Conservation (phyloP, 2,888 invertebrate genomes). For the Plebejus anna region DNA sequence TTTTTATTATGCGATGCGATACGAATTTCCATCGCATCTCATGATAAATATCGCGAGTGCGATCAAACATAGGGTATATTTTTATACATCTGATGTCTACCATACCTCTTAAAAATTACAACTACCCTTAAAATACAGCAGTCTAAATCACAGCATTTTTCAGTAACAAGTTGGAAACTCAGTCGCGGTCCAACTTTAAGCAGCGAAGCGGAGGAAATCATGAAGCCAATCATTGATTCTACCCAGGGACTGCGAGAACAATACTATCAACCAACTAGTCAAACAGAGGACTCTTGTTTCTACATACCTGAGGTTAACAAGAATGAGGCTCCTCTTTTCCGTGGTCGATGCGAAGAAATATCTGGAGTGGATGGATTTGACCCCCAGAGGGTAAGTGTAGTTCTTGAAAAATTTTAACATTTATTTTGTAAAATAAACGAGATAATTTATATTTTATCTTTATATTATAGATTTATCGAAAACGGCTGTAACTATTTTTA, state of each 20-base stretch:
- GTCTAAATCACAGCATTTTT: not conserved
- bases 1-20: no score
- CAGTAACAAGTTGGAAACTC: slow-evolving; percentile 68
- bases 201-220: slow-evolving; percentile 41
- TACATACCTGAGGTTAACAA: slow-evolving; percentile 54
- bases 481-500: no score
- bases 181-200: slow-evolving; percentile 50
- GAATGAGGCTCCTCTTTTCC: slow-evolving; percentile 50
- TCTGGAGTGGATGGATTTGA: slow-evolving; percentile 51
- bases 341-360: slow-evolving; percentile 56
- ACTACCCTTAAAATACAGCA: no score
- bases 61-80: no score
- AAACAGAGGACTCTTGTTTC: slow-evolving; percentile 61
- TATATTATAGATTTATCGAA: no score
- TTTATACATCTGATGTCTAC: no score
- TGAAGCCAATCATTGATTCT: slow-evolving; percentile 45
- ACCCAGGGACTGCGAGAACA: slow-evolving; percentile 56
- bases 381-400: slow-evolving; percentile 48
- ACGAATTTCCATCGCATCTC: no score
- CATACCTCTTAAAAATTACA: no score
- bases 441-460: no score
- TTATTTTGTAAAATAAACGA: no score
- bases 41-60: no score
- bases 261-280: slow-evolving; percentile 55
- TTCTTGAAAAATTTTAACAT: no score